Evolutionary conservation across 1,140 invertebrate species (phyloP), one percentile per base, ranked within the genome.

Genomic region (Drosophila eugracilis): DNA sequence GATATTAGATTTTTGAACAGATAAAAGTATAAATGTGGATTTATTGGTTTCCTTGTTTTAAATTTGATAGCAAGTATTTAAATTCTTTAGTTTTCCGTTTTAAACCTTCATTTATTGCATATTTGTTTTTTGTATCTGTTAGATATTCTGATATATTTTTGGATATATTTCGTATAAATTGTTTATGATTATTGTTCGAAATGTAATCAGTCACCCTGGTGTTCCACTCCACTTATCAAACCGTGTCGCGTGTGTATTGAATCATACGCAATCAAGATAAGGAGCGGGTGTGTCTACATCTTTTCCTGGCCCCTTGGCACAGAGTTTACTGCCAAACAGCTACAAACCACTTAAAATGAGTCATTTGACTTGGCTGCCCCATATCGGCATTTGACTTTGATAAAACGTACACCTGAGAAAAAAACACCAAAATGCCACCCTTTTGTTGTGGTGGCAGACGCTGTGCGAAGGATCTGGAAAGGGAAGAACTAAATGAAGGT

Each of bases 391-490:
- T 60, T 9, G 17, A 21, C 32, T 17, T n/a, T 44, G 41, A 48
- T 30, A 48, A 49, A 65, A 48, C 17, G 19, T 22, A 59, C 21
- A 37, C 22, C n/a, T n/a, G n/a, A n/a, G n/a, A n/a, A 7, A 42
- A 48, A 41, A 53, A 6, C 0, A 24, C 7, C 19, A 22, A 1
- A 7, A 84, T 84, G 80, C 77, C 80, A 5, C 76, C 81, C 4
- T 84, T 63, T 47, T 88, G 83, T 15, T 88, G 84, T 44, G 83
- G 83, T 3, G 78, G 75, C 9, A 66, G 78, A 4, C 63, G 57
- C 5, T 65, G 75, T 41, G 83, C 69, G n/a, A 44, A 62, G 6
- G 73, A 86, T 21, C 12, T 67, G 7, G 19, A 54, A 6, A 5
- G 7, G 10, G 34, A 47, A 1, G 24, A 44, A 9, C 39, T 26